Evolutionary conservation across 1,140 invertebrate species (phyloP).

Genomic region (Drosophila carrolli): DNA sequence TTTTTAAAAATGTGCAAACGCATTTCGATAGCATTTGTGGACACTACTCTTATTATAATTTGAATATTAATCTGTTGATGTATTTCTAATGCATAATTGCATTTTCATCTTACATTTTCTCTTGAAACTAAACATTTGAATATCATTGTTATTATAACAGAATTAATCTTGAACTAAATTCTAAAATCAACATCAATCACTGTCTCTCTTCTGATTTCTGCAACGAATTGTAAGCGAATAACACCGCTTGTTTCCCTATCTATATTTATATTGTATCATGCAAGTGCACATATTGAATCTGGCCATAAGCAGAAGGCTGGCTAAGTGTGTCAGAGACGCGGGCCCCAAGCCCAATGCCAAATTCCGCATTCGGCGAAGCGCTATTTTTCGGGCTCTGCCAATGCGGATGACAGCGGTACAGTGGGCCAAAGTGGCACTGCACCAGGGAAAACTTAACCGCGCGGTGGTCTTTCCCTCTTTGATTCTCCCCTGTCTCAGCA

Average conservation of each 20-base stretch:
- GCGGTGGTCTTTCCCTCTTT: conserved; percentile 15
- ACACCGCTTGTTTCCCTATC: conserved; percentile 4
- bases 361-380: conserved; percentile 62
- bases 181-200: conserved; percentile 5
- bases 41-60: too few relatives aligned
- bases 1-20: too few relatives aligned
- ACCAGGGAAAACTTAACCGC: conserved; percentile 11
- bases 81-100: too few relatives aligned
- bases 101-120: too few relatives aligned
- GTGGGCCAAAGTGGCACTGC: conserved; percentile 14
- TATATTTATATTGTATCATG: conserved; percentile 17
- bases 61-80: too few relatives aligned
- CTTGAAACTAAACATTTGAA: too few relatives aligned
- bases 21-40: too few relatives aligned
- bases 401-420: conserved; percentile 29
- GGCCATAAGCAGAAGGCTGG: conserved; percentile 37
- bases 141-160: too few relatives aligned
- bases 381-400: conserved; percentile 36
- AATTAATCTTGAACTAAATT: too few relatives aligned
- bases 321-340: conserved; percentile 61
- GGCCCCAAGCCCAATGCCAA: conserved; percentile 60
- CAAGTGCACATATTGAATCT: conserved; percentile 37
- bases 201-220: not conserved
- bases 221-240: not conserved
- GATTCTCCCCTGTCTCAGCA: not conserved